Evolutionary conservation across 1,140 invertebrate species (phyloP).

Genomic region (Drosophila parabipectinata): DNA sequence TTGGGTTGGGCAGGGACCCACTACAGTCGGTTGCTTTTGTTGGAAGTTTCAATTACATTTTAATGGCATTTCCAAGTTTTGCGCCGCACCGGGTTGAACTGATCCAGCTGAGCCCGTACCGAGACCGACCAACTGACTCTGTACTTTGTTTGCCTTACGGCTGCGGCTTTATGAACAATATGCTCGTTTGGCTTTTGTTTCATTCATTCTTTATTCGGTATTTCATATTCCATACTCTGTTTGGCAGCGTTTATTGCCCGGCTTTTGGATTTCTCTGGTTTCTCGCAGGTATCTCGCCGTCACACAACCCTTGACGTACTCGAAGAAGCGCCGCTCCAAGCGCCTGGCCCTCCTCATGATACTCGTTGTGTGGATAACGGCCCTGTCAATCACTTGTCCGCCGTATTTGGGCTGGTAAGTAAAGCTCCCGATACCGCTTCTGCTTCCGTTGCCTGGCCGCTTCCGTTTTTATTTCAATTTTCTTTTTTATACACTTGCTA

Average conservation of each 20-base stretch:
- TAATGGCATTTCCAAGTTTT: slow-evolving; percentile 81
- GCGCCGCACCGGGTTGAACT: slow-evolving; percentile 33
- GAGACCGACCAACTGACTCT: neutral
- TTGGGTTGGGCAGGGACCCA: slow-evolving; percentile 32
- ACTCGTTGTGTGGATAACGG: slow-evolving; percentile 91
- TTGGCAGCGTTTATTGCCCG: slow-evolving; percentile 40
- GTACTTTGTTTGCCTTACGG: slow-evolving; percentile 49
- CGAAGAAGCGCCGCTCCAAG: slow-evolving; percentile 90
- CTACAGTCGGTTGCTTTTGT: slow-evolving; percentile 52
- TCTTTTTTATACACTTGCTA: slow-evolving; percentile 1
- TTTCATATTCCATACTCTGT: slow-evolving; percentile 20
- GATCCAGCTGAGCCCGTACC: slow-evolving; percentile 31
- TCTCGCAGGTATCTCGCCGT: slow-evolving; percentile 91
- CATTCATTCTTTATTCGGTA: slow-evolving; percentile 33
- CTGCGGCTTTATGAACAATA: slow-evolving; percentile 78
- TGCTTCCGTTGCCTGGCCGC: neutral
- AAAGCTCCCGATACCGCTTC: neutral
- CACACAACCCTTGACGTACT: slow-evolving; percentile 92
- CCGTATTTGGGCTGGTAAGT: slow-evolving; percentile 92
- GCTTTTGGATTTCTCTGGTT: slow-evolving; percentile 27
- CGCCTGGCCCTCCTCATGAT: slow-evolving; percentile 92
- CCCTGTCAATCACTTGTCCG: slow-evolving; percentile 92
- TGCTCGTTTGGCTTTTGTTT: slow-evolving; percentile 71
- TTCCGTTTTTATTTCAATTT: neutral
- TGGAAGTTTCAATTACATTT: slow-evolving; percentile 83